Evolutionary conservation across 2,113 vertebrate genomes (phyloP).

Genomic region (Petrocephalus microphthalmus): DNA sequence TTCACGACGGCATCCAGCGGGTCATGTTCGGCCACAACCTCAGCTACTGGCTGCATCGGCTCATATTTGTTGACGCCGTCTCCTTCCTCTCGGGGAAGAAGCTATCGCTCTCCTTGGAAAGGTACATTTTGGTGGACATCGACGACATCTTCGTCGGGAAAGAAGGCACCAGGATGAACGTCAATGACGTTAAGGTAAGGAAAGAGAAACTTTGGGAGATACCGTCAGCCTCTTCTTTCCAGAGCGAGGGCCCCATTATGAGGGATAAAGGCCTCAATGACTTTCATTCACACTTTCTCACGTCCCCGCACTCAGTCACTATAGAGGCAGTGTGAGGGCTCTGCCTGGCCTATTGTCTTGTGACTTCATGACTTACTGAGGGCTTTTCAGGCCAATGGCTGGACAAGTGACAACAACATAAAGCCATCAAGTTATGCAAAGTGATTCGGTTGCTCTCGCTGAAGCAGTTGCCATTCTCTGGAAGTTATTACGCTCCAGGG

Average conservation of each 20-base stretch:
- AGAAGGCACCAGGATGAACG: slow-evolving; percentile 91
- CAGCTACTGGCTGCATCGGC: slow-evolving; percentile 88
- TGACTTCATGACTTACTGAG: slow-evolving; percentile 42
- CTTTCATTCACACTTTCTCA: slow-evolving; percentile 61
- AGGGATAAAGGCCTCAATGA: slow-evolving; percentile 64
- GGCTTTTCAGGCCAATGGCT: slow-evolving; percentile 16
- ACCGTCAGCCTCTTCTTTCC: slow-evolving; percentile 9
- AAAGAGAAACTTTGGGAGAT: slow-evolving; percentile 26
- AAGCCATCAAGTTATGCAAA: slow-evolving; percentile 27
- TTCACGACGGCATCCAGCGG: slow-evolving; percentile 86
- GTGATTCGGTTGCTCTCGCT: slow-evolving; percentile 16
- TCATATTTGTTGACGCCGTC: slow-evolving; percentile 86
- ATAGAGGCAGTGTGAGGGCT: slow-evolving; percentile 53
- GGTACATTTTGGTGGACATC: slow-evolving; percentile 88
- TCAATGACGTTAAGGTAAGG: slow-evolving; percentile 90
- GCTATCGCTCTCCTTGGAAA: slow-evolving; percentile 76
- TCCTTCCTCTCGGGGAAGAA: slow-evolving; percentile 83
- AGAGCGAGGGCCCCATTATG: slow-evolving; percentile 58
- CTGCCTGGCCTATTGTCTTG: slow-evolving; percentile 31
- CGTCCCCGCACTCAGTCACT: slow-evolving; percentile 39
- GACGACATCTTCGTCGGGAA: slow-evolving; percentile 96
- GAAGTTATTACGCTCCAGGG: slow-evolving; percentile 19
- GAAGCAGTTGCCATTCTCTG: slow-evolving; percentile 1
- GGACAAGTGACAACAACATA: slow-evolving; percentile 24
- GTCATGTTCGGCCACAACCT: slow-evolving; percentile 91